A percentile compares a stretch with the other conserved stretches of the same genome.
Evolutionary conservation across 2,888 invertebrate species (phyloP).

Genomic region (Homarus gammarus): DNA sequence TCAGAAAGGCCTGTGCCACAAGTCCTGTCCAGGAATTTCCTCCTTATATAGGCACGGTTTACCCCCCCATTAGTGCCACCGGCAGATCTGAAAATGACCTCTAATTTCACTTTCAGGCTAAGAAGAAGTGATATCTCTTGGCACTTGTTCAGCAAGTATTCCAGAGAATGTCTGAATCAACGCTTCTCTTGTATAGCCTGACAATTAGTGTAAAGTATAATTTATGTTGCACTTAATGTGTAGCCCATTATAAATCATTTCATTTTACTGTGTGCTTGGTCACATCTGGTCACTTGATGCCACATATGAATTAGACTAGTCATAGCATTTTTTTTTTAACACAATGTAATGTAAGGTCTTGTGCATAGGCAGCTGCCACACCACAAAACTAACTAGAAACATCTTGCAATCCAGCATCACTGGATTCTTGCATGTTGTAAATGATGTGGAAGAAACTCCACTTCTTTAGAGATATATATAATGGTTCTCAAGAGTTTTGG

Average conservation of each 20-base stretch:
- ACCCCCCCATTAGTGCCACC: constrained; percentile 39
- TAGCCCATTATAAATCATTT: constrained; percentile 22
- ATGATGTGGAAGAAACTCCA: background rate
- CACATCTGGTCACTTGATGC: constrained; percentile 27
- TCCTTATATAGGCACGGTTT: background rate
- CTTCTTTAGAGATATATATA: background rate
- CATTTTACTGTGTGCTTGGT: constrained; percentile 22
- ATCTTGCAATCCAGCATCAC: background rate
- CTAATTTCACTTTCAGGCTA: constrained; percentile 37
- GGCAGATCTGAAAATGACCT: constrained; percentile 61
- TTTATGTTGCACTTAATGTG: constrained; percentile 43
- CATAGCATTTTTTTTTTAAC: constrained; percentile 31
- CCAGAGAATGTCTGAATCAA: constrained; percentile 55
- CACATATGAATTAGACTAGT: constrained; percentile 50
- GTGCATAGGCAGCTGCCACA: constrained; percentile 19
- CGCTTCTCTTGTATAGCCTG: constrained; percentile 29
- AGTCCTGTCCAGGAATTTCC: background rate
- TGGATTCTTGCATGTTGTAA: background rate
- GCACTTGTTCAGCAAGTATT: constrained; percentile 72
- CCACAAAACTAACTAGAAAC: background rate
- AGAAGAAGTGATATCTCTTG: constrained; percentile 59
- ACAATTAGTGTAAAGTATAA: constrained; percentile 17
- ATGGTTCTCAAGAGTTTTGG: background rate
- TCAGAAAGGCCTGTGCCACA: constrained; percentile 16
- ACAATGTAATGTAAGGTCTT: background rate